Evolutionary conservation across 2,888 invertebrate species (phyloP).

Genomic region (Agrochola circellaris): DNA sequence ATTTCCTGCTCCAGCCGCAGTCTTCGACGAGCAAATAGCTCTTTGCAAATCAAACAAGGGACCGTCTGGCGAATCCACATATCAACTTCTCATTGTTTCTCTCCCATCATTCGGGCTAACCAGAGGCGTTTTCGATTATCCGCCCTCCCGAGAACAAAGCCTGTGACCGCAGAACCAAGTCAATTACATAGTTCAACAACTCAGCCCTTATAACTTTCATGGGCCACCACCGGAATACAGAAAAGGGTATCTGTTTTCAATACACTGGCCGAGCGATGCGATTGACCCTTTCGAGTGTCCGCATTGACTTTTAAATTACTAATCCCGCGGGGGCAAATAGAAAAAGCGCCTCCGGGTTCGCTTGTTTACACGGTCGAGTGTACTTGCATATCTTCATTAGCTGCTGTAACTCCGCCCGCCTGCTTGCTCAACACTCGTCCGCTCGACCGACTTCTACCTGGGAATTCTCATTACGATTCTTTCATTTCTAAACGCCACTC

Average conservation of each 20-base stretch:
- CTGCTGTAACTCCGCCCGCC: constrained; percentile 74
- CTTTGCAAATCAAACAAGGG: constrained; percentile 90
- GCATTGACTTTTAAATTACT: constrained; percentile 91
- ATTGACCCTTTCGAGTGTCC: constrained; percentile 90
- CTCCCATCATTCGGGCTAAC: constrained; percentile 87
- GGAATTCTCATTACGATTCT: constrained; percentile 73
- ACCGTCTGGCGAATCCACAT: constrained; percentile 88
- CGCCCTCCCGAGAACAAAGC: constrained; percentile 89
- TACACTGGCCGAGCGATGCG: constrained; percentile 86
- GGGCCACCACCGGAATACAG: constrained; percentile 89
- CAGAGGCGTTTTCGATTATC: constrained; percentile 90
- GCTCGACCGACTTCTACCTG: constrained; percentile 65
- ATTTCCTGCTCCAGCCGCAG: constrained; percentile 87
- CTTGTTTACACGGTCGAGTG: constrained; percentile 88
- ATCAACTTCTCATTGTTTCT: constrained; percentile 90
- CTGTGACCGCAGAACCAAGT: constrained; percentile 89
- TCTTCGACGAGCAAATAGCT: constrained; percentile 88
- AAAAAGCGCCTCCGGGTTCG: constrained; percentile 83
- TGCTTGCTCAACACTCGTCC: constrained; percentile 84
- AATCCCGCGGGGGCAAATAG: constrained; percentile 89
- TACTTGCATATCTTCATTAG: constrained; percentile 90
- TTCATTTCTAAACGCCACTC: constrained; percentile 72
- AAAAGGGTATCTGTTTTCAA: constrained; percentile 91
- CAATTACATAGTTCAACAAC: constrained; percentile 91
- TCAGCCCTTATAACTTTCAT: constrained; percentile 91